A percentile compares a stretch with the other conserved stretches of the same genome.
Conservation (phyloP, 2,113 vertebrate genomes). For the Solea solea region DNA sequence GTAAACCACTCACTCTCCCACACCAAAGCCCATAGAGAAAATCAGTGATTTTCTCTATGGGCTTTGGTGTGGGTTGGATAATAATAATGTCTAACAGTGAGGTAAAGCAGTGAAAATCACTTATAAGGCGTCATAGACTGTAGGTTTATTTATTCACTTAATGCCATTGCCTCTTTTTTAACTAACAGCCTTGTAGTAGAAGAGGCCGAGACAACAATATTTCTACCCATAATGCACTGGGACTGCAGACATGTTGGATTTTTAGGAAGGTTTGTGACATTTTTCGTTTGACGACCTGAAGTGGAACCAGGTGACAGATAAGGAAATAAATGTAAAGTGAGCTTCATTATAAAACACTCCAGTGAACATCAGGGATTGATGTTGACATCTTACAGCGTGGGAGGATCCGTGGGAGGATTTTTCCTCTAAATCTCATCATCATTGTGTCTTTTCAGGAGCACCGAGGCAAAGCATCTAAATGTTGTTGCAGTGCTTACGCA, state of each 20-base stretch:
- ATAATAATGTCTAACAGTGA: too few species aligned
- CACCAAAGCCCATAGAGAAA: too few species aligned
- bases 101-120: too few species aligned
- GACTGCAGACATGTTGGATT: slow-evolving; percentile 15
- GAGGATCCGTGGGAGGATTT: slow-evolving; percentile 60
- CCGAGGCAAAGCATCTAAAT: slow-evolving; percentile 63
- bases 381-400: slow-evolving; percentile 59
- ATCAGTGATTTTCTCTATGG: too few species aligned
- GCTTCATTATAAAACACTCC: slow-evolving; percentile 61
- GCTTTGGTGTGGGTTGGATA: too few species aligned
- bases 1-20: too few species aligned
- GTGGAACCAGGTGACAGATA: slow-evolving; percentile 28
- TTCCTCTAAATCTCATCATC: slow-evolving; percentile 52
- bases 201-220: neutral
- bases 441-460: slow-evolving; percentile 60
- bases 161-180: neutral
- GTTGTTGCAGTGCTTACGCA: slow-evolving; percentile 58
- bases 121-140: too few species aligned
- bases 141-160: slow-evolving; percentile 23
- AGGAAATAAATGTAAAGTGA: slow-evolving; percentile 35
- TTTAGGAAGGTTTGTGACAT: slow-evolving; percentile 6
- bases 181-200: too few species aligned
- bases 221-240: slow-evolving; percentile 12
- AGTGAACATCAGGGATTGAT: slow-evolving; percentile 57
- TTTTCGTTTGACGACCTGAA: slow-evolving; percentile 19